Base-by-base conservation (phyloP, 2,888 invertebrate genomes). In the Boloria selene region DNA sequence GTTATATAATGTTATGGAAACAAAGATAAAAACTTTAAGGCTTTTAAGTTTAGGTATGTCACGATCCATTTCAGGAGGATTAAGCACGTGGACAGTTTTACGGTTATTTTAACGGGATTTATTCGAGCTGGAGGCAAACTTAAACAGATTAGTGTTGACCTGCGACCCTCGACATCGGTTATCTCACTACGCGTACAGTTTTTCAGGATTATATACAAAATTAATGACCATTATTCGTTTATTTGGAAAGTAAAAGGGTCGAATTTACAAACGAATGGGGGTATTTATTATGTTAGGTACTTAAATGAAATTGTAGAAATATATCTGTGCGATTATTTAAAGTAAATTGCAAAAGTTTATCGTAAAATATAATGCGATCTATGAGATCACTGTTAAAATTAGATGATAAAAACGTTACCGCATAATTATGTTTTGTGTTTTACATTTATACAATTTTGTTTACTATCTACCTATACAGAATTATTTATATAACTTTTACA, bases 51-150 rank as follows among this genome's bases (percentile, higher is more conserved):
- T 76, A 77, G 80, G 80, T 80, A 79, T 78, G 81, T 70, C 72
- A 65, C 74, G 78, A 83, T 83, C 77, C 80, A 79, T 79, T 81
- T 84, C 78, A 80, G 78, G 79, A 63, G 79, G 85, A 85, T 87
- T 87, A 85, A 79, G 73, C 79, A 82, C 79, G 81, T 79, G 80
- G 79, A 82, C 83, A 84, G 83, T 84, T 85, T 83, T 80, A 84
- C 81, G 83, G 83, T 79, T 83, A 83, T 86, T 84, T 84, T 82
- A 85, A 83, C 79, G 79, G 82, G 83, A 86, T 87, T 86, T 84
- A 86, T 85, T 84, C 84, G 80, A 81, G 80, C 75, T 79, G 79
- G 77, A 78, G 73, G 72, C 79, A 81, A 81, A 78, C 84, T 81
- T 81, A 85, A 85, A 82, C 79, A 81, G 87, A 87, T 87, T 86